phyloP scores from a whole-genome alignment of 1,140 invertebrate genomes.

The Venturia canescens region DNA sequence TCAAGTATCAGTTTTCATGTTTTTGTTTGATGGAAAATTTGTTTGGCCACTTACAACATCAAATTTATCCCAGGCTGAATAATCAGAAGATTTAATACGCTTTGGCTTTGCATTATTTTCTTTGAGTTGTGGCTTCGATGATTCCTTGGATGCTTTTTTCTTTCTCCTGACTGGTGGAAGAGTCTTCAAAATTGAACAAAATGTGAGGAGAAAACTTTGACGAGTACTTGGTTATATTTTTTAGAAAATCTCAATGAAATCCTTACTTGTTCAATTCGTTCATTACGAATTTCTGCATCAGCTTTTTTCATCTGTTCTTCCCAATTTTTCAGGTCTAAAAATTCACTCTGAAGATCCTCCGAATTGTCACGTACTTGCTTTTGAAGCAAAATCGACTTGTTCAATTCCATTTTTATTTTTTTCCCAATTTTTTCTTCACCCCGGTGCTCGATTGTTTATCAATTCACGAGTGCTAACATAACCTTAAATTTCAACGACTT shows the following conservation, averaged over 20 bases:
- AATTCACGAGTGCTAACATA: not conserved
- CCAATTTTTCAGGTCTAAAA: conserved; percentile 89
- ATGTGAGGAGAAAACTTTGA: conserved; percentile 30
- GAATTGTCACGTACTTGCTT: conserved; percentile 85
- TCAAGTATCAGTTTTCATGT: no score
- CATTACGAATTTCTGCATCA: conserved; percentile 79
- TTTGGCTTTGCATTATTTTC: conserved; percentile 62
- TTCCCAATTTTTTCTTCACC: not conserved
- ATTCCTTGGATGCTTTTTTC: conserved; percentile 47
- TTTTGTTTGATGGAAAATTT: not conserved
- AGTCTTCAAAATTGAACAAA: conserved; percentile 58
- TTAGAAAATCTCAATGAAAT: not conserved
- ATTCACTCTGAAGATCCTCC: conserved; percentile 83
- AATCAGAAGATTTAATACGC: conserved; percentile 80
- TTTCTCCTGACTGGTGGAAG: conserved; percentile 79
- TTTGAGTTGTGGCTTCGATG: conserved; percentile 37
- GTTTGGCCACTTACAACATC: conserved; percentile 80
- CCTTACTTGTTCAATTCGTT: conserved; percentile 56
- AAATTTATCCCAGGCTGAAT: conserved; percentile 88
- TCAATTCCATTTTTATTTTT: conserved; percentile 55
- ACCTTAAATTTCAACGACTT: not conserved
- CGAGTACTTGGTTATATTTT: not conserved
- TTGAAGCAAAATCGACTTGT: conserved; percentile 80
- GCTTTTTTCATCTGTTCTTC: conserved; percentile 90
- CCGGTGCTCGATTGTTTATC: not conserved